Evolutionary conservation across 2,888 invertebrate species (phyloP), one percentile per base, ranked within the genome.

Genomic region (Carabus problematicus): DNA sequence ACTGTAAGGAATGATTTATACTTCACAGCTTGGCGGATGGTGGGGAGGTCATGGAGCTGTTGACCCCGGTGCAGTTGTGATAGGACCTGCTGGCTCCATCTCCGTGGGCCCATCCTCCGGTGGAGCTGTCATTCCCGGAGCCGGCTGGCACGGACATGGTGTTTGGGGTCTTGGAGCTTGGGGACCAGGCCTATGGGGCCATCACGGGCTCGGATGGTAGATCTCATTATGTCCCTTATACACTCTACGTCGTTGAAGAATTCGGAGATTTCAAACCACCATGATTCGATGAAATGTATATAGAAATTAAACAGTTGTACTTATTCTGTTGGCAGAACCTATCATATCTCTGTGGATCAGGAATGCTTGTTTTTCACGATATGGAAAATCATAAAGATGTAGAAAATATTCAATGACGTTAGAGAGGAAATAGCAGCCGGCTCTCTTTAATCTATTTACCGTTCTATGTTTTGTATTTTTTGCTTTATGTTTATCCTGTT

Each of bases 61-160:
- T n/a, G 52, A 9, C 19, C 67, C 67, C 7, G 60, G 60, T 9
- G 67, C 60, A 8, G 54, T 42, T 14, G 60, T 67, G 8, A 52
- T 54, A 6, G 67, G 67, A 9, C 67, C 67, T 3, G 16, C 60
- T 49, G 67, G 67, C 6, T n/a, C 60, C 8, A 60, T 67, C 14
- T 12, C 14, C 4, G 67, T 60, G n/a, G 67, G 67, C 18, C 41
- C 67, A 18, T 67, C 67, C 3, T 60, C 60, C 49, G 67, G 52
- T 8, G 67, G 67, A 9, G 67, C 54, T 14, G 60, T 67, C 2
- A 29, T 67, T 9, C 67, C 67, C 8, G 67, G 67, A 9, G 49
- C n/a, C n/a, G 41, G 12, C 11, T 11, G 56, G 12, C 66, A 56
- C 47, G 61, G 47, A 18, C 66, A 66, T 58, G 61, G 47, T 11